phyloP scores from a whole-genome alignment of 2,113 vertebrate genomes.

The Poeciliopsis retropinna region DNA sequence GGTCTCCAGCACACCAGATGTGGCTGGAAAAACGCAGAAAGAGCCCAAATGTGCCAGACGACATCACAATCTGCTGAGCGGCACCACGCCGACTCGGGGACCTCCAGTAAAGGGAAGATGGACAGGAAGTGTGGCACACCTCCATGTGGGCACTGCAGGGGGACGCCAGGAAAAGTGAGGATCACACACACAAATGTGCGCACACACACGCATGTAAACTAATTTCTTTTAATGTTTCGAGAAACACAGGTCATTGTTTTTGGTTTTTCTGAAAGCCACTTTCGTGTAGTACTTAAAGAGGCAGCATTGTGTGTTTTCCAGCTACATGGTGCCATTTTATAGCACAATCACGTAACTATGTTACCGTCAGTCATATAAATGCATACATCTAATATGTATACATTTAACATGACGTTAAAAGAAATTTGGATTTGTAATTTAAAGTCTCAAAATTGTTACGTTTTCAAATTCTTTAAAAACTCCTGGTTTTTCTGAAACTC shows the following conservation, averaged over 20 bases:
- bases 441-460: too few species aligned
- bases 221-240: background rate
- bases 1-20: constrained; percentile 14
- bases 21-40: constrained; percentile 42
- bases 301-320: too few species aligned
- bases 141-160: constrained; percentile 37
- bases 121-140: constrained; percentile 45
- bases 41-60: constrained; percentile 56
- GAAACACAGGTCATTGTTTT: background rate
- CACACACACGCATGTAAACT: background rate
- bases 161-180: constrained; percentile 46
- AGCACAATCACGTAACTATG: too few species aligned
- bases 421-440: too few species aligned
- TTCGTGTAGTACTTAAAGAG: background rate
- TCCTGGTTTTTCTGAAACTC: too few species aligned
- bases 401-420: too few species aligned
- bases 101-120: constrained; percentile 27
- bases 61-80: constrained; percentile 45
- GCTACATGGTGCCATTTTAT: too few species aligned
- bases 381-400: too few species aligned
- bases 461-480: too few species aligned
- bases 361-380: too few species aligned
- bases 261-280: too few species aligned
- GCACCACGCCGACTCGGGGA: background rate
- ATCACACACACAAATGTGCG: constrained; percentile 6